Conservation (phyloP, 2,797 vertebrate genomes). For the Parambassis ranga region DNA sequence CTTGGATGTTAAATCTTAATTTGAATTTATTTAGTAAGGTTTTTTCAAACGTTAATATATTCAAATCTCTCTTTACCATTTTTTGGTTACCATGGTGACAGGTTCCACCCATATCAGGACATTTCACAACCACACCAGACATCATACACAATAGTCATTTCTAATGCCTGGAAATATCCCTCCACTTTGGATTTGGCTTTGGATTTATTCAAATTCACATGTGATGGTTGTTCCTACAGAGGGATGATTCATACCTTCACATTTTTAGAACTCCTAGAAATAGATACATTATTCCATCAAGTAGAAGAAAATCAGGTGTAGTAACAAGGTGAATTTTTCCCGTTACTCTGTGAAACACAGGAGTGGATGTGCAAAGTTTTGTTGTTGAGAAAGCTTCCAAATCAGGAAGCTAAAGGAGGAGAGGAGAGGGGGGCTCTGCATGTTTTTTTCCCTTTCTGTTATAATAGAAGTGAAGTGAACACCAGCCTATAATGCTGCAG, state of each 20-base stretch:
- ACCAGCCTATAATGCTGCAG: slow-evolving; percentile 45
- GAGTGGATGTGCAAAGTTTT: slow-evolving; percentile 30
- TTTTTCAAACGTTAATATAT: too few relatives aligned
- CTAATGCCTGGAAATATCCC: too few relatives aligned
- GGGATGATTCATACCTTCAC: neutral
- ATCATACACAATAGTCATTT: too few relatives aligned
- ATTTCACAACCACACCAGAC: too few relatives aligned
- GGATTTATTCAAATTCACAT: neutral
- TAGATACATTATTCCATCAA: neutral
- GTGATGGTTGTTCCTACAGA: neutral
- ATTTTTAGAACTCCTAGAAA: slow-evolving; percentile 3
- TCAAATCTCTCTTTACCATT: too few relatives aligned
- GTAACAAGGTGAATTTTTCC: neutral
- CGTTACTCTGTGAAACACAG: slow-evolving; percentile 9
- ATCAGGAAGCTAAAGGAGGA: too few relatives aligned
- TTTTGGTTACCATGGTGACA: too few relatives aligned
- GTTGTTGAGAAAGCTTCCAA: slow-evolving; percentile 28
- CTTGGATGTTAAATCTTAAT: too few relatives aligned
- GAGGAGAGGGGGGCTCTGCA: neutral
- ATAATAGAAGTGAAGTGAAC: slow-evolving; percentile 40
- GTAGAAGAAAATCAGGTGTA: slow-evolving; percentile 1
- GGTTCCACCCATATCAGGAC: too few relatives aligned
- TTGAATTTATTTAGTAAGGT: too few relatives aligned
- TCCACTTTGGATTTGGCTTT: too few relatives aligned
- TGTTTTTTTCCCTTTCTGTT: slow-evolving; percentile 1